Conservation (phyloP, 2,797 vertebrate genomes). For the Aeoliscus strigatus region DNA sequence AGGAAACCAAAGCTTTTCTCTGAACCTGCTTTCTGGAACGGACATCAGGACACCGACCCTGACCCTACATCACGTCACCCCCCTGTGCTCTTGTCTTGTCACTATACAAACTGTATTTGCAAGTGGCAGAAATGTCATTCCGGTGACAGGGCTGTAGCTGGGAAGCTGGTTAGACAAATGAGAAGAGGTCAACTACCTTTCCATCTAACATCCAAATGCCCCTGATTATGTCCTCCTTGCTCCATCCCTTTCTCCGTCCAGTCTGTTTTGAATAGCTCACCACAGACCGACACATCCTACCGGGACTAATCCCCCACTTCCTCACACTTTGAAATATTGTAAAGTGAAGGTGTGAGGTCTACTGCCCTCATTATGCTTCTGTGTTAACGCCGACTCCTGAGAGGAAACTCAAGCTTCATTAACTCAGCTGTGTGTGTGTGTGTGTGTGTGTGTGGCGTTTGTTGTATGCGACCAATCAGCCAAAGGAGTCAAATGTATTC, state of each 20-base stretch:
- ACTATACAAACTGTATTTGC: too few species aligned
- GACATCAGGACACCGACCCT: too few species aligned
- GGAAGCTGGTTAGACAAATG: neutral
- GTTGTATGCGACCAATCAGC: conserved; percentile 39
- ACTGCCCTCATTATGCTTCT: conserved; percentile 58
- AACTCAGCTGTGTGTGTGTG: conserved; percentile 31
- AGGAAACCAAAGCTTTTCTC: too few species aligned
- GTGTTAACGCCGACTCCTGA: conserved; percentile 49
- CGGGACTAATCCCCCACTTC: conserved; percentile 42
- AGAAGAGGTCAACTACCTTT: conserved; percentile 8
- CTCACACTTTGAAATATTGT: conserved; percentile 52
- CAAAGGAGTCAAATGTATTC: conserved; percentile 53
- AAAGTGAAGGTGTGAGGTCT: conserved; percentile 51
- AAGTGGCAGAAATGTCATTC: too few species aligned
- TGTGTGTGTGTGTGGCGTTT: conserved; percentile 22
- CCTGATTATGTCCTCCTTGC: conserved; percentile 6
- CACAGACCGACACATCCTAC: conserved; percentile 45
- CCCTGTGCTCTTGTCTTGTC: too few species aligned
- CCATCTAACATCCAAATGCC: conserved; percentile 16
- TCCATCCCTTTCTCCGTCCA: conserved; percentile 28
- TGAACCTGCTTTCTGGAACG: too few species aligned
- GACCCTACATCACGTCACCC: too few species aligned
- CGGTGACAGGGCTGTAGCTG: too few species aligned
- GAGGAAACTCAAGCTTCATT: conserved; percentile 60
- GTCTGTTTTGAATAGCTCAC: conserved; percentile 41